phyloP scores from a whole-genome alignment of 2,888 invertebrate genomes.

The Acrobasis repandana region DNA sequence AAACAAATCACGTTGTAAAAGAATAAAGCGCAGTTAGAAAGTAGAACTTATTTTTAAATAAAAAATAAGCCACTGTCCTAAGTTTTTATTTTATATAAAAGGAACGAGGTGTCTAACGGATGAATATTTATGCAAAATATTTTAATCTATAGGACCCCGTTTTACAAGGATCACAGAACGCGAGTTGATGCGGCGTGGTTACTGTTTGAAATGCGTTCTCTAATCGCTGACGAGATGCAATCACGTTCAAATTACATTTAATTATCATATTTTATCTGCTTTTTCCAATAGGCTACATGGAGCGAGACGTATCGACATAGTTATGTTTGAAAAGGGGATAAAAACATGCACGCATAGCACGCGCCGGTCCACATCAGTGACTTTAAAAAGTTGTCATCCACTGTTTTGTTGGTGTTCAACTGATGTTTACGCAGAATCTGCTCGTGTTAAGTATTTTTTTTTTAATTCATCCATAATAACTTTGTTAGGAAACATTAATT shows the following conservation, averaged over 20 bases:
- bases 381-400: conserved; percentile 74
- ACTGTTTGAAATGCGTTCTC: conserved; percentile 56
- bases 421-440: conserved; percentile 33
- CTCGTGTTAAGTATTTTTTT: conserved; percentile 11
- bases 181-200: conserved; percentile 49
- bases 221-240: conserved; percentile 50
- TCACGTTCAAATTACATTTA: conserved; percentile 66
- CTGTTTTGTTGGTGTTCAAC: conserved; percentile 30
- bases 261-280: conserved; percentile 80
- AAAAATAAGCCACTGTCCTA: conserved; percentile 68
- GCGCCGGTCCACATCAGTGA: conserved; percentile 64
- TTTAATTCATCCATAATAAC: neutral
- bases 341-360: conserved; percentile 65
- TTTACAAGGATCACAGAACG: conserved; percentile 37
- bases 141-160: conserved; percentile 64
- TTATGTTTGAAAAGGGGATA: conserved; percentile 66
- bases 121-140: conserved; percentile 68
- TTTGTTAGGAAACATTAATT: conserved; percentile 25
- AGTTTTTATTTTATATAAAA: conserved; percentile 32
- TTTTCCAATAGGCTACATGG: conserved; percentile 76
- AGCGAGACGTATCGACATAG: conserved; percentile 72
- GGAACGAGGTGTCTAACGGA: conserved; percentile 57
- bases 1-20: conserved; percentile 41
- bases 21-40: conserved; percentile 44
- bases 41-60: conserved; percentile 68